Conservation (phyloP, 2,797 vertebrate genomes). For the Lemur catta region DNA sequence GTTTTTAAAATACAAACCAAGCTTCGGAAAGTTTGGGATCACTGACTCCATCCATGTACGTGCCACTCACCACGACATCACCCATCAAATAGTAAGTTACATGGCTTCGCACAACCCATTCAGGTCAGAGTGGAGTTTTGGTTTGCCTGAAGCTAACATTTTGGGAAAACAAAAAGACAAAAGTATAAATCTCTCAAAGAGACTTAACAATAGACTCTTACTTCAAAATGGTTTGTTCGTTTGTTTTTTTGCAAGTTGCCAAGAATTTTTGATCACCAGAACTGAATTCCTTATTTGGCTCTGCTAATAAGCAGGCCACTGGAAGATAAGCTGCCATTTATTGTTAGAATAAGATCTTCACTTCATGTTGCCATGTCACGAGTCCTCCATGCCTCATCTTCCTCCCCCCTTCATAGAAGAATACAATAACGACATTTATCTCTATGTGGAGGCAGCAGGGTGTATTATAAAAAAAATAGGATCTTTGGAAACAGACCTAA, state of each 20-base stretch:
- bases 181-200: conserved; percentile 23
- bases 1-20: conserved; percentile 54
- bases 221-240: not conserved
- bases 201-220: conserved; percentile 7
- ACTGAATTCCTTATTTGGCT: not conserved
- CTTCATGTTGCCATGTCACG: conserved; percentile 8
- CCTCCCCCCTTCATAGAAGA: not conserved
- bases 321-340: not conserved
- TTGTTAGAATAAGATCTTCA: conserved; percentile 3
- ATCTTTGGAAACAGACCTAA: conserved; percentile 21
- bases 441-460: not conserved
- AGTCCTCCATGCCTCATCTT: not conserved
- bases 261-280: conserved; percentile 16
- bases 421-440: conserved; percentile 32
- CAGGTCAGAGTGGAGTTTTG: conserved; percentile 43
- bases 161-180: conserved; percentile 9
- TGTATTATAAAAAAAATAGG: not conserved
- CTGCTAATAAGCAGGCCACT: not conserved
- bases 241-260: conserved; percentile 22
- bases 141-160: conserved; percentile 49
- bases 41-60: conserved; percentile 65
- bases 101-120: not conserved
- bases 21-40: conserved; percentile 61
- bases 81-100: conserved; percentile 38
- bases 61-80: conserved; percentile 65